A percentile compares a stretch with the other conserved stretches of the same genome.
Evolutionary conservation across 1,140 invertebrate species (phyloP).

Genomic region (Geopemphigus sp.): DNA sequence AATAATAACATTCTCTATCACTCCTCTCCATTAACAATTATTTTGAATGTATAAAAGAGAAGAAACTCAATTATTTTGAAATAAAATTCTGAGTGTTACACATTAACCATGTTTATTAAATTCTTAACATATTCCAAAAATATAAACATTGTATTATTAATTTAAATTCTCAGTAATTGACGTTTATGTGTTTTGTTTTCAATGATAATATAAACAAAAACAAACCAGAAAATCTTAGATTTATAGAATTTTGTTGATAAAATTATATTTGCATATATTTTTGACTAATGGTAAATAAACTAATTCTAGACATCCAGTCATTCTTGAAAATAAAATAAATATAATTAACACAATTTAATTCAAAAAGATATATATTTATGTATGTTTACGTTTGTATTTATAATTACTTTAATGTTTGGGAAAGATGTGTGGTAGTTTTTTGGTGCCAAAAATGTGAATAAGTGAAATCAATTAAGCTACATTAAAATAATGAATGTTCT

Average conservation of each 20-base stretch:
- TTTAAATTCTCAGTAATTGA: slow-evolving; percentile 20
- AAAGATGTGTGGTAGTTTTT: neutral
- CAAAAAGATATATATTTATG: neutral
- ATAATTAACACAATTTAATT: slow-evolving; percentile 1
- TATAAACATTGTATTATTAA: slow-evolving; percentile 5
- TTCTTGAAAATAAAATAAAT: slow-evolving; percentile 26
- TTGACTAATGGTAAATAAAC: slow-evolving; percentile 20
- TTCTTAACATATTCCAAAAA: neutral
- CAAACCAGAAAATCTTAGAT: neutral
- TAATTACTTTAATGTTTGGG: neutral
- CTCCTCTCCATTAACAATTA: neutral
- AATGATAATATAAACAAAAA: slow-evolving; percentile 24
- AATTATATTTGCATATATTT: slow-evolving; percentile 12
- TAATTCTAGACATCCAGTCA: neutral
- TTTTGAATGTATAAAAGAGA: neutral
- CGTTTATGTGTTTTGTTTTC: neutral
- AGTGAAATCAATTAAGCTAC: neutral
- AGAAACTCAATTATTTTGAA: neutral
- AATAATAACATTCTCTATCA: neutral
- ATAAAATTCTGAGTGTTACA: neutral
- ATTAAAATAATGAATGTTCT: no score
- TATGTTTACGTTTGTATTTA: slow-evolving; percentile 2
- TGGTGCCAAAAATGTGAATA: neutral
- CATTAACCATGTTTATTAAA: no score
- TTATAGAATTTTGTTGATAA: neutral